These are phyloP conservation scores for Ennomos erosarius DNA, from an alignment of 2,888 invertebrate genomes.

Conservation along the genomic window DNA sequence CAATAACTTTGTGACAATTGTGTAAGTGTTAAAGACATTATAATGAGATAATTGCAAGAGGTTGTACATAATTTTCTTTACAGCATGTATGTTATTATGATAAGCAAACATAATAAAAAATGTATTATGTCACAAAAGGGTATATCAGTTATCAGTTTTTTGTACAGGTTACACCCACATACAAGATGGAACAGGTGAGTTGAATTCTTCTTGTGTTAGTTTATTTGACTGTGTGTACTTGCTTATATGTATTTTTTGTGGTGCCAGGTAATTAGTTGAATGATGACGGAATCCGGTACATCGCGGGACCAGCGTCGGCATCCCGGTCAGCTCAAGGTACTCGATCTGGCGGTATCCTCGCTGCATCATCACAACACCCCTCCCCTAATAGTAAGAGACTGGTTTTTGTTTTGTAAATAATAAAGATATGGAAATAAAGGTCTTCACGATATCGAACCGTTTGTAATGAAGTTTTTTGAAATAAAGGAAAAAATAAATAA, in stretches of 20 bases:
- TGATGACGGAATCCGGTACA: slow-evolving; percentile 11
- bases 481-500: slow-evolving; percentile 36
- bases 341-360: slow-evolving; percentile 36
- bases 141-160: slow-evolving; percentile 53
- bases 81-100: slow-evolving; percentile 73
- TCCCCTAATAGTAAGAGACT: slow-evolving; percentile 80
- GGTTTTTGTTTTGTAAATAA: slow-evolving; percentile 81
- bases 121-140: slow-evolving; percentile 68
- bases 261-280: slow-evolving; percentile 65
- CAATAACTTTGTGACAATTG: slow-evolving; percentile 56
- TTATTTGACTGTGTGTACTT: slow-evolving; percentile 49
- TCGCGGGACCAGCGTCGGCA: slow-evolving; percentile 5
- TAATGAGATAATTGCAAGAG: slow-evolving; percentile 68
- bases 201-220: slow-evolving; percentile 58
- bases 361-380: slow-evolving; percentile 46
- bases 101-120: slow-evolving; percentile 74
- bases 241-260: slow-evolving; percentile 53
- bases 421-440: slow-evolving; percentile 61
- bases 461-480: slow-evolving; percentile 50
- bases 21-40: slow-evolving; percentile 73
- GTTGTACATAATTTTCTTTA: slow-evolving; percentile 80
- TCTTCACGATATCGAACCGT: slow-evolving; percentile 55
- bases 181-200: slow-evolving; percentile 67
- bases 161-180: slow-evolving; percentile 58
- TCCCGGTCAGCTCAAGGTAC: slow-evolving; percentile 3